A percentile compares a stretch with the other conserved stretches of the same genome.
Conservation (phyloP, 2,113 vertebrate genomes). For the Etheostoma spectabile region DNA sequence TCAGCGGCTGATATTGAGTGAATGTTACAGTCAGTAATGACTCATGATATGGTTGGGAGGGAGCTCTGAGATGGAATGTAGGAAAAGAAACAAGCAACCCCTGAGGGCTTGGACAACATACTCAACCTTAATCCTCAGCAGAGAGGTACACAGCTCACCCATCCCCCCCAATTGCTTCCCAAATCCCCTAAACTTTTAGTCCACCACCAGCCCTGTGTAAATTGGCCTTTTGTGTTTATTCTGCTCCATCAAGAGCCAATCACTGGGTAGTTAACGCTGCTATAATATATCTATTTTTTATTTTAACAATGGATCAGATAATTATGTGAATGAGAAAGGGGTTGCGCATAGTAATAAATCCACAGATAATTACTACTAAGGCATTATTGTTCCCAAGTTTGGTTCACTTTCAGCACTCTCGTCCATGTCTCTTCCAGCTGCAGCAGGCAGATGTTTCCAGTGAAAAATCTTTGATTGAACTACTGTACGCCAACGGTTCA, state of each 20-base stretch:
- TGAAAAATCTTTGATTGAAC: conserved; percentile 25
- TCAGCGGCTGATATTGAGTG: conserved; percentile 57
- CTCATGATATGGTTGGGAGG: conserved; percentile 64
- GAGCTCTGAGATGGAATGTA: conserved; percentile 68
- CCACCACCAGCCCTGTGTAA: conserved; percentile 10
- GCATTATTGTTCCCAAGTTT: background rate
- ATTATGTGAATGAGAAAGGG: background rate
- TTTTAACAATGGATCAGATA: background rate
- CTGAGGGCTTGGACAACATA: conserved; percentile 65
- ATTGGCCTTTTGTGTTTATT: conserved; percentile 39
- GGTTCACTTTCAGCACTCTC: background rate
- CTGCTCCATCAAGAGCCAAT: background rate
- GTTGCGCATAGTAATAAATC: background rate
- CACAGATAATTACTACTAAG: background rate
- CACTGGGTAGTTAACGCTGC: conserved; percentile 1
- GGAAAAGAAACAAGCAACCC: conserved; percentile 67
- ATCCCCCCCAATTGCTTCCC: conserved; percentile 19
- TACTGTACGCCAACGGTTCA: background rate
- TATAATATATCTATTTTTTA: background rate
- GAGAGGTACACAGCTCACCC: conserved; percentile 54
- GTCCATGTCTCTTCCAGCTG: background rate
- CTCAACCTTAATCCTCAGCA: conserved; percentile 65
- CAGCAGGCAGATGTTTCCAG: conserved; percentile 22
- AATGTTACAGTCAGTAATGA: conserved; percentile 73
- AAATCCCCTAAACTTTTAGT: conserved; percentile 33